phyloP scores from a whole-genome alignment of 1,140 invertebrate genomes.

The Teleopsis dalmanni region DNA sequence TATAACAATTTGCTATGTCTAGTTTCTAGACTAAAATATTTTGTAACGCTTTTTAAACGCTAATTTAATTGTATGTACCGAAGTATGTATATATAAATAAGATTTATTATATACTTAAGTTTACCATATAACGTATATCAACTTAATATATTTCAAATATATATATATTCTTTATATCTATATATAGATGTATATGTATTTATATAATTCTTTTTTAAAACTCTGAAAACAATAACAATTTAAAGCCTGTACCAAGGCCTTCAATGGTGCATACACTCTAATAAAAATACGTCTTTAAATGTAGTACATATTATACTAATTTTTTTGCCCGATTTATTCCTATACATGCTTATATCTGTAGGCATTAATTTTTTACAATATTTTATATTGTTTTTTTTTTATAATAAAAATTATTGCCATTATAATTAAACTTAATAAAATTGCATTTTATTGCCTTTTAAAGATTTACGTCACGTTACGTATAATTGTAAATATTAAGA shows the following conservation, averaged over 20 bases:
- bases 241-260: conserved; percentile 27
- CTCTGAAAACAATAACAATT: conserved; percentile 45
- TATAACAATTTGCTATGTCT: neutral
- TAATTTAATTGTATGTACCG: conserved; percentile 1
- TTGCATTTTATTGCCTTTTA: no score
- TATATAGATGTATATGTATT: conserved; percentile 12
- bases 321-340: neutral
- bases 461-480: no score
- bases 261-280: conserved; percentile 7
- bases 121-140: no score
- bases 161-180: neutral
- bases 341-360: no score
- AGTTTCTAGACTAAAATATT: neutral
- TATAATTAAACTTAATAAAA: no score
- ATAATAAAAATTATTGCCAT: no score
- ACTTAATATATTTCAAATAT: neutral
- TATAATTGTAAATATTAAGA: neutral
- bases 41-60: neutral
- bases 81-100: no score
- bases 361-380: no score
- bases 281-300: conserved; percentile 2
- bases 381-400: no score
- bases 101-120: no score
- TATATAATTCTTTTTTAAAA: conserved; percentile 27
- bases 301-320: neutral